Evolutionary conservation across 2,113 vertebrate species (phyloP).

Genomic region (Empidonax alnorum): DNA sequence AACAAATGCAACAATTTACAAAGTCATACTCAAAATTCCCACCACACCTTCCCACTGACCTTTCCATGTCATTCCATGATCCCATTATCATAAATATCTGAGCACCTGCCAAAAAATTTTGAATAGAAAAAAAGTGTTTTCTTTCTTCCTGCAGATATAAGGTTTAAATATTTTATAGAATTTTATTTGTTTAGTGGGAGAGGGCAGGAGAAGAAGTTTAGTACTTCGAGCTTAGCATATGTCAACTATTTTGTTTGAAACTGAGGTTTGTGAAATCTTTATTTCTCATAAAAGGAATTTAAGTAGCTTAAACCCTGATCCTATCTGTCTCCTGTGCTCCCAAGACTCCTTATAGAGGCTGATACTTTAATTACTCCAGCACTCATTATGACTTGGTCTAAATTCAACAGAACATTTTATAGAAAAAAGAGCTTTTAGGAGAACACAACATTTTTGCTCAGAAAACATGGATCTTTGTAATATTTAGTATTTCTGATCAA

Average conservation of each 20-base stretch:
- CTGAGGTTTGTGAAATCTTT: conserved; percentile 14
- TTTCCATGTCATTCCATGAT: background rate
- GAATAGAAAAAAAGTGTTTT: conserved; percentile 19
- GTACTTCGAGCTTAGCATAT: conserved; percentile 19
- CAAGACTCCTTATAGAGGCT: conserved; percentile 9
- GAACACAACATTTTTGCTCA: background rate
- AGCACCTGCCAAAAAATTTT: background rate
- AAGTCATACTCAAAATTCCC: conserved; percentile 37
- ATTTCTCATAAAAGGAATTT: conserved; percentile 44
- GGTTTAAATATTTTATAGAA: conserved; percentile 45
- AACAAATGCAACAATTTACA: background rate
- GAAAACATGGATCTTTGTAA: background rate
- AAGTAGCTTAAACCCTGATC: conserved; percentile 50
- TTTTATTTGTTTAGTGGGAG: conserved; percentile 16
- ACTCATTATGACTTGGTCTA: conserved; percentile 30
- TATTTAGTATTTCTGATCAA: background rate
- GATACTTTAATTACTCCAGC: conserved; percentile 52
- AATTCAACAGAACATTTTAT: conserved; percentile 34
- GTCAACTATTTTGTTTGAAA: conserved; percentile 44
- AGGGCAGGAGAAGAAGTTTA: background rate
- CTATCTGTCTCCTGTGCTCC: conserved; percentile 41
- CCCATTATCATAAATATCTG: conserved; percentile 26
- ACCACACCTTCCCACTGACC: background rate
- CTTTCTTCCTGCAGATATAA: conserved; percentile 22
- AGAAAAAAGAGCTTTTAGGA: background rate